Conservation (phyloP, 2,113 vertebrate species). For the Tympanuchus pallidicinctus region DNA sequence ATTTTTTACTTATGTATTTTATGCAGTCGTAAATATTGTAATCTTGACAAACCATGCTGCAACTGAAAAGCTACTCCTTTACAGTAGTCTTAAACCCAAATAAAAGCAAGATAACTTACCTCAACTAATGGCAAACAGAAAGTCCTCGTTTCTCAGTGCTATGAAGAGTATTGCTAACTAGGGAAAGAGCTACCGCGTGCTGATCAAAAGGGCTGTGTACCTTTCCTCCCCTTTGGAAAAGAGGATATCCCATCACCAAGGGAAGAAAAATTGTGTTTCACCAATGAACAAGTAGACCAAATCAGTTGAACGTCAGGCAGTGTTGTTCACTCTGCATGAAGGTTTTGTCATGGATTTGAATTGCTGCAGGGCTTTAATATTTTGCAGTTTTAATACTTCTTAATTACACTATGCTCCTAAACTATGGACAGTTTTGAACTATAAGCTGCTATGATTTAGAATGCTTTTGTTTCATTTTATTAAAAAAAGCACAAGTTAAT, state of each 20-base stretch:
- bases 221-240: slow-evolving; percentile 2
- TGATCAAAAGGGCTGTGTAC: slow-evolving; percentile 2
- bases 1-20: slow-evolving; percentile 68
- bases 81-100: slow-evolving; percentile 72
- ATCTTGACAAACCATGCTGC: slow-evolving; percentile 72
- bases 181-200: background rate
- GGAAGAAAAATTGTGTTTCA: background rate
- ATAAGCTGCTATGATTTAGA: slow-evolving; percentile 26
- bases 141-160: slow-evolving; percentile 66
- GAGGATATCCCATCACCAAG: background rate
- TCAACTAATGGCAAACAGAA: slow-evolving; percentile 64
- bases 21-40: slow-evolving; percentile 69
- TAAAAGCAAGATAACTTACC: slow-evolving; percentile 73
- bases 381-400: background rate
- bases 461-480: slow-evolving; percentile 33
- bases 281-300: background rate
- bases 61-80: slow-evolving; percentile 69
- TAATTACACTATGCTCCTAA: slow-evolving; percentile 4
- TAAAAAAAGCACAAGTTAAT: slow-evolving; percentile 65
- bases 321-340: background rate
- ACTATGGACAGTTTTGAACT: background rate
- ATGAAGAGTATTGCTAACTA: slow-evolving; percentile 38
- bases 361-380: slow-evolving; percentile 17
- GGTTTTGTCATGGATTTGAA: background rate
- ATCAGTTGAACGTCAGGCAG: background rate